Percentiles rank a stretch among this genome's conserved stretches.
phyloP scores from a whole-genome alignment of 2,113 vertebrate genomes.

The Vulpes lagopus region DNA sequence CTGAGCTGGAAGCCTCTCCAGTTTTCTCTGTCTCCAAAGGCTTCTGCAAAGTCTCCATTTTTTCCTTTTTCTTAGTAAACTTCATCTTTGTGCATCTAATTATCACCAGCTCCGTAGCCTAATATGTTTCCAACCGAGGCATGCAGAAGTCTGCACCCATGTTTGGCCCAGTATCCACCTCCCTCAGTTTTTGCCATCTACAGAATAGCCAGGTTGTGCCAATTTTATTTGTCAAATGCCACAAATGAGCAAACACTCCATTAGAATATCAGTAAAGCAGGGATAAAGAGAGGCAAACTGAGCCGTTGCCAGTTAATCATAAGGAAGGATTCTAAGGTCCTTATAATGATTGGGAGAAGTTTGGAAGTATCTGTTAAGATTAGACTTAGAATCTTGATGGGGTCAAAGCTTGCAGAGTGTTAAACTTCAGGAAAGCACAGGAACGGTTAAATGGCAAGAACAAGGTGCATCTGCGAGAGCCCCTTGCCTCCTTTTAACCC shows the following conservation, averaged over 20 bases:
- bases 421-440: not conserved
- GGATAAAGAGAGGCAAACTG: not conserved
- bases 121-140: not conserved
- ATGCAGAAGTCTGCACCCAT: not conserved
- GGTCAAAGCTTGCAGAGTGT: not conserved
- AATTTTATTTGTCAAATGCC: not conserved
- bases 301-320: not conserved
- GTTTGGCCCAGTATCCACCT: not conserved
- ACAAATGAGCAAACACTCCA: not conserved
- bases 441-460: not conserved
- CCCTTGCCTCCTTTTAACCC: no score
- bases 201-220: not conserved
- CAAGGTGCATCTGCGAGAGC: no score
- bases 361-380: not conserved
- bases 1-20: no score
- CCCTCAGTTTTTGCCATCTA: not conserved
- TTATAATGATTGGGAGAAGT: not conserved
- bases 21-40: not conserved
- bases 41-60: not conserved
- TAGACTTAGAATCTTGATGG: not conserved
- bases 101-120: no score
- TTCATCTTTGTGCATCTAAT: not conserved
- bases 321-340: not conserved
- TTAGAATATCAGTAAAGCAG: not conserved
- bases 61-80: not conserved